Evolutionary conservation across 2,888 invertebrate species (phyloP).

Genomic region (Hyposoter dolosus): DNA sequence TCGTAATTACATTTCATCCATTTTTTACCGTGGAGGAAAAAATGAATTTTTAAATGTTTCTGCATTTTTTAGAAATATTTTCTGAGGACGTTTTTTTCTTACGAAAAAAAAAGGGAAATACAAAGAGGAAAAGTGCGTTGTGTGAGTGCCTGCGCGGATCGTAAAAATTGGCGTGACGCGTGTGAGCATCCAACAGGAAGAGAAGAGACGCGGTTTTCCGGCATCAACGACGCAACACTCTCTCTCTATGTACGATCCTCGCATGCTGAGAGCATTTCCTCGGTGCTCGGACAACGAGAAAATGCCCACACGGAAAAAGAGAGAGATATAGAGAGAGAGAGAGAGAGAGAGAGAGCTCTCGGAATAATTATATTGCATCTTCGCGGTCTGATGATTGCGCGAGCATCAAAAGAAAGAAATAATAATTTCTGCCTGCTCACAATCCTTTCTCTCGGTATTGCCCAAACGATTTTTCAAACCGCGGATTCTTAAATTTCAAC

Average conservation of each 20-base stretch:
- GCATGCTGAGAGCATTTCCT: slow-evolving; percentile 42
- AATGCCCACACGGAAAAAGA: slow-evolving; percentile 56
- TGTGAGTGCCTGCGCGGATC: slow-evolving; percentile 25
- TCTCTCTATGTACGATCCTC: background rate
- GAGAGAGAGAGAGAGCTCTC: slow-evolving; percentile 71
- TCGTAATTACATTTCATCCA: background rate
- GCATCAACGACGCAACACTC: slow-evolving; percentile 54
- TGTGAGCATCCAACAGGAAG: slow-evolving; percentile 64
- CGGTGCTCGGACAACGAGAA: slow-evolving; percentile 35
- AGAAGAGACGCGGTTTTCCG: slow-evolving; percentile 57
- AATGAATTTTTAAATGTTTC: background rate
- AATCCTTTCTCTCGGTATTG: slow-evolving; percentile 34
- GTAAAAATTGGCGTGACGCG: slow-evolving; percentile 67
- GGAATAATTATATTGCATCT: slow-evolving; percentile 81
- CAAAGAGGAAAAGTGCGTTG: background rate
- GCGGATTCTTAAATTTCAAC: background rate
- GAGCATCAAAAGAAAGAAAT: slow-evolving; percentile 25
- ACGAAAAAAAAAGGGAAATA: slow-evolving; percentile 25
- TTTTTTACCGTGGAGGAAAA: background rate
- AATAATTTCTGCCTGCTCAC: slow-evolving; percentile 1
- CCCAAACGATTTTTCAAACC: background rate
- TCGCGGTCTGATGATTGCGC: slow-evolving; percentile 79
- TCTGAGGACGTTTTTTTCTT: background rate
- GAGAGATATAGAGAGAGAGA: slow-evolving; percentile 63
- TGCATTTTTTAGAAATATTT: slow-evolving; percentile 38